A percentile compares a stretch with the other conserved stretches of the same genome.
phyloP scores from a whole-genome alignment of 2,797 vertebrate species.

The Dipus sagitta region DNA sequence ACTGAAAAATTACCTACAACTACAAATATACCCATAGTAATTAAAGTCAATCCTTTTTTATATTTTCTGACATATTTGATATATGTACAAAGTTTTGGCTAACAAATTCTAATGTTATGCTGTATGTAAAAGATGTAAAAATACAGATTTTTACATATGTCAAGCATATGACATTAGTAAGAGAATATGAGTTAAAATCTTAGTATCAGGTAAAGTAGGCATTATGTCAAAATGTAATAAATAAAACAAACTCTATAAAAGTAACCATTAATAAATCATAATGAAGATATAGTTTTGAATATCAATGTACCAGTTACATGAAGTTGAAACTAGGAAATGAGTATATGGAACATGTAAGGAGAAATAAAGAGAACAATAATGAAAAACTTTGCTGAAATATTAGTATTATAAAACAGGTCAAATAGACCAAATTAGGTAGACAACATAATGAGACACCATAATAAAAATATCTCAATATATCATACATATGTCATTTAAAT shows the following conservation, averaged over 20 bases:
- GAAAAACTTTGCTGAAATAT: background rate
- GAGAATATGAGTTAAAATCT: background rate
- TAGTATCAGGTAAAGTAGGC: background rate
- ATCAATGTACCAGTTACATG: background rate
- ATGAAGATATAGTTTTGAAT: background rate
- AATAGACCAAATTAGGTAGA: background rate
- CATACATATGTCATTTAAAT: too few species aligned
- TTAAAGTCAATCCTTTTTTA: background rate
- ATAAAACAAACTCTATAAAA: background rate
- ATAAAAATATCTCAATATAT: too few species aligned
- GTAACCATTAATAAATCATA: background rate
- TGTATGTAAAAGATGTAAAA: background rate
- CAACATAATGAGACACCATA: background rate
- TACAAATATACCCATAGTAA: background rate
- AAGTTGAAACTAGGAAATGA: background rate
- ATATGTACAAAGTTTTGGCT: background rate
- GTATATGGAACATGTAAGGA: background rate
- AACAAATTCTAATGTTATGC: background rate
- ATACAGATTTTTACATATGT: background rate
- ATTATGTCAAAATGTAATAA: background rate
- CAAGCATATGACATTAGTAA: background rate
- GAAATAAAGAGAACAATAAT: background rate
- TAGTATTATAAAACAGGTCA: background rate
- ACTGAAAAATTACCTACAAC: background rate
- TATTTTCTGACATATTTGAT: background rate